Conservation (phyloP, 64 coral and sea anemone genomes). For the Stichodactyla mertensii region DNA sequence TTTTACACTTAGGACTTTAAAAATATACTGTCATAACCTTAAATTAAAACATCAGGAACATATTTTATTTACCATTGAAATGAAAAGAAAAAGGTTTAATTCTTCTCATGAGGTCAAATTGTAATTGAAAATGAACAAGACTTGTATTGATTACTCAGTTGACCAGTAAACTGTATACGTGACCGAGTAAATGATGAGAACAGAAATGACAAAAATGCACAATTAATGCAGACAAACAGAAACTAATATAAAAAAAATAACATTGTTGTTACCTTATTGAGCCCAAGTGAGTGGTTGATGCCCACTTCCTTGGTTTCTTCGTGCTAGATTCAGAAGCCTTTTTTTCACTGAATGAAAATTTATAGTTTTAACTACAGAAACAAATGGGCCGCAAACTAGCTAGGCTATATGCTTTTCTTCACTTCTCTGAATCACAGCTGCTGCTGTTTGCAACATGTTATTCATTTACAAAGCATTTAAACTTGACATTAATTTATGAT, state of each 20-base stretch:
- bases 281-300: slow-evolving; percentile 19
- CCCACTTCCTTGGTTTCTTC: slow-evolving; percentile 13
- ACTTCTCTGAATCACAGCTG: not conserved
- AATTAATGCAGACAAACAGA: not conserved
- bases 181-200: too few relatives aligned
- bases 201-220: too few relatives aligned
- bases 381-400: not conserved
- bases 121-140: too few relatives aligned
- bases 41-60: too few relatives aligned
- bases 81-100: too few relatives aligned
- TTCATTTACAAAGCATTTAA: too few relatives aligned
- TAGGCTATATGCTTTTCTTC: not conserved
- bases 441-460: not conserved
- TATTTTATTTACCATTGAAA: too few relatives aligned
- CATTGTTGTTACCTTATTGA: slow-evolving; percentile 1
- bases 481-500: too few relatives aligned
- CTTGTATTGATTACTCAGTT: too few relatives aligned
- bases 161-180: too few relatives aligned
- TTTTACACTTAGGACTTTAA: not conserved
- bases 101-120: too few relatives aligned
- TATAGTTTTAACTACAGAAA: not conserved
- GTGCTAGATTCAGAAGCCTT: not conserved
- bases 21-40: not conserved
- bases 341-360: slow-evolving; percentile 19
- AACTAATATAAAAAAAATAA: not conserved